A percentile compares a stretch with the other conserved stretches of the same genome.
phyloP scores from a whole-genome alignment of 2,888 invertebrate species.

The Zele albiditarsus region DNA sequence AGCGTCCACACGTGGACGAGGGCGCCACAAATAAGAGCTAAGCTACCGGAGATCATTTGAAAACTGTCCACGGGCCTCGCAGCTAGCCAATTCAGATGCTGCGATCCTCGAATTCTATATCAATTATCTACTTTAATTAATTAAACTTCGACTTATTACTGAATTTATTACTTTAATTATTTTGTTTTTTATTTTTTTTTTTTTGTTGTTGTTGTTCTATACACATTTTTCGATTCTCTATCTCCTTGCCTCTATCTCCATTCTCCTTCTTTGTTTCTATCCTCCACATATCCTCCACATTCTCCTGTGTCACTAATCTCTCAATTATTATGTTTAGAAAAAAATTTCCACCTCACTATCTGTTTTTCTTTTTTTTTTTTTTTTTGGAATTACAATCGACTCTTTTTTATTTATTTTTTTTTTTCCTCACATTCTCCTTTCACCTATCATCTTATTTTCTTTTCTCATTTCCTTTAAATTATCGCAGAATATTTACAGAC shows the following conservation, averaged over 20 bases:
- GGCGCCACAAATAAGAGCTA: slow-evolving; percentile 70
- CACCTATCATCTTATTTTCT: no score
- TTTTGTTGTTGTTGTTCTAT: slow-evolving; percentile 48
- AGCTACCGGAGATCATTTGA: slow-evolving; percentile 73
- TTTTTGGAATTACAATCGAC: slow-evolving; percentile 48
- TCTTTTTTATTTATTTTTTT: slow-evolving; percentile 5
- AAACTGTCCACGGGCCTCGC: slow-evolving; percentile 73
- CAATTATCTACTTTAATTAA: slow-evolving; percentile 72
- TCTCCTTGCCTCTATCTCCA: slow-evolving; percentile 48
- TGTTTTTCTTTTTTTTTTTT: slow-evolving; percentile 39
- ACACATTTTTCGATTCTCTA: slow-evolving; percentile 53
- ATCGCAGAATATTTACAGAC: slow-evolving; percentile 11
- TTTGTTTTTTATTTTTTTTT: slow-evolving; percentile 51
- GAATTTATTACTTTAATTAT: slow-evolving; percentile 54
- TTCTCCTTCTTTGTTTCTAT: slow-evolving; percentile 13
- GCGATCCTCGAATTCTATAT: slow-evolving; percentile 69
- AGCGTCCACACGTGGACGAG: slow-evolving; percentile 60
- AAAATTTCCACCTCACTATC: slow-evolving; percentile 27
- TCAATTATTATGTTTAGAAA: slow-evolving; percentile 26
- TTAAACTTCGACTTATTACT: slow-evolving; percentile 67
- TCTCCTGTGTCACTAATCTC: slow-evolving; percentile 35
- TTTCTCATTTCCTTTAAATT: slow-evolving; percentile 25
- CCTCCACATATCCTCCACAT: slow-evolving; percentile 39
- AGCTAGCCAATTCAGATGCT: slow-evolving; percentile 72
- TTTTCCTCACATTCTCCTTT: slow-evolving; percentile 14